Evolutionary conservation across 2,797 vertebrate genomes (phyloP).

Genomic region (Acrossocheilus wenchowensis): DNA sequence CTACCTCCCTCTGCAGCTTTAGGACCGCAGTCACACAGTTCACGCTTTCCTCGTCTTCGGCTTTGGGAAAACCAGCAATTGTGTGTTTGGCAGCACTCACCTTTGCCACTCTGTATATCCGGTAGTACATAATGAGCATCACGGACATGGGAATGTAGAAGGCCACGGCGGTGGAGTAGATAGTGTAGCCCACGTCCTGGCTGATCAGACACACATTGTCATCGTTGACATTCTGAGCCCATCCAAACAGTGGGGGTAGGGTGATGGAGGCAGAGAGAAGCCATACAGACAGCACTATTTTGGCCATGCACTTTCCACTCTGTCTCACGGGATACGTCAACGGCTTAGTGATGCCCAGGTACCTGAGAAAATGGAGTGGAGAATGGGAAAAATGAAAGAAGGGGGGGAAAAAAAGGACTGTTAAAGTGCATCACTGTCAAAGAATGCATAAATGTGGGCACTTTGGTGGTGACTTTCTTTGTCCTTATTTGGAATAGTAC

Average conservation of each 20-base stretch:
- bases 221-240: constrained; percentile 95
- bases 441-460: constrained; percentile 6
- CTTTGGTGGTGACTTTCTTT: background rate
- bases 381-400: constrained; percentile 6
- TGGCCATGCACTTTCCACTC: constrained; percentile 93
- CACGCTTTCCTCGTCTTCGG: constrained; percentile 58
- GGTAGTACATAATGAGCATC: constrained; percentile 95
- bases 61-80: constrained; percentile 86
- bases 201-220: constrained; percentile 93
- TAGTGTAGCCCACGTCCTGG: constrained; percentile 95
- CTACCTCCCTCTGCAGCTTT: constrained; percentile 89
- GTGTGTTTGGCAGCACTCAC: constrained; percentile 92
- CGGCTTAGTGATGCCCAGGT: constrained; percentile 92
- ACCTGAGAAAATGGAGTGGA: constrained; percentile 68
- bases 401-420: background rate
- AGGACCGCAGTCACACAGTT: constrained; percentile 83
- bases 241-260: constrained; percentile 91
- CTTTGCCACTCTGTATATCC: constrained; percentile 91
- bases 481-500: background rate
- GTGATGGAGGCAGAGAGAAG: constrained; percentile 94
- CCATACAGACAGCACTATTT: constrained; percentile 94
- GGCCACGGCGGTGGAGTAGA: constrained; percentile 94
- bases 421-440: constrained; percentile 16
- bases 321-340: constrained; percentile 93
- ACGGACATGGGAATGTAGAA: constrained; percentile 97